Evolutionary conservation across 2,113 vertebrate species (phyloP).

Genomic region (Ciconia stormi): DNA sequence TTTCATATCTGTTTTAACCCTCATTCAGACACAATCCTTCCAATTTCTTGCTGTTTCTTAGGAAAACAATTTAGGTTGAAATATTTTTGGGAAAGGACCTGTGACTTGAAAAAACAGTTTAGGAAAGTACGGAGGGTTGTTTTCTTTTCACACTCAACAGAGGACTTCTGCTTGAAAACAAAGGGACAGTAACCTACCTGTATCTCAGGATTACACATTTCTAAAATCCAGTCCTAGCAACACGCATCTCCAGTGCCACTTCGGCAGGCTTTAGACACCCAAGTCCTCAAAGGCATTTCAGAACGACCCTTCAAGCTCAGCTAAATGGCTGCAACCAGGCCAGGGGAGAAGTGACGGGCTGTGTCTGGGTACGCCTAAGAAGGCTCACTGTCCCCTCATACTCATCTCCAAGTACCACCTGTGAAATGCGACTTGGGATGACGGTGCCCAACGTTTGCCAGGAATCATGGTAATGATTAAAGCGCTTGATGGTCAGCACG

Average conservation of each 20-base stretch:
- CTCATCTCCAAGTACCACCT: neutral
- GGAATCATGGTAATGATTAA: neutral
- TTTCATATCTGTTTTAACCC: neutral
- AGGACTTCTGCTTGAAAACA: neutral
- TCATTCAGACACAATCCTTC: neutral
- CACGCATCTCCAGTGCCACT: neutral
- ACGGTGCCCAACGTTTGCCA: neutral
- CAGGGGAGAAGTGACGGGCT: neutral
- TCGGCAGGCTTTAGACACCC: neutral
- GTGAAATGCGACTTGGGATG: neutral
- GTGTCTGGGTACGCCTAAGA: neutral
- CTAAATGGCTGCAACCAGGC: neutral
- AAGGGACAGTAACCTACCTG: neutral
- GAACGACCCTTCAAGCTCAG: neutral
- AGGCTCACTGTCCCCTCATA: too few species aligned
- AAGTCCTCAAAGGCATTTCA: neutral
- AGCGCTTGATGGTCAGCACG: fast-evolving
- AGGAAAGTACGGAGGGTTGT: neutral
- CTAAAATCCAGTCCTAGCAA: neutral
- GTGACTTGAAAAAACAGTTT: neutral
- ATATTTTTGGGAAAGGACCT: neutral
- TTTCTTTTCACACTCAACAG: neutral
- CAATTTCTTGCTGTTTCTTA: neutral
- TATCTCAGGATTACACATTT: neutral
- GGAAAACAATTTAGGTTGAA: neutral